Base-by-base conservation (phyloP, 1,140 invertebrate species). In the Drosophila mojavensis region DNA sequence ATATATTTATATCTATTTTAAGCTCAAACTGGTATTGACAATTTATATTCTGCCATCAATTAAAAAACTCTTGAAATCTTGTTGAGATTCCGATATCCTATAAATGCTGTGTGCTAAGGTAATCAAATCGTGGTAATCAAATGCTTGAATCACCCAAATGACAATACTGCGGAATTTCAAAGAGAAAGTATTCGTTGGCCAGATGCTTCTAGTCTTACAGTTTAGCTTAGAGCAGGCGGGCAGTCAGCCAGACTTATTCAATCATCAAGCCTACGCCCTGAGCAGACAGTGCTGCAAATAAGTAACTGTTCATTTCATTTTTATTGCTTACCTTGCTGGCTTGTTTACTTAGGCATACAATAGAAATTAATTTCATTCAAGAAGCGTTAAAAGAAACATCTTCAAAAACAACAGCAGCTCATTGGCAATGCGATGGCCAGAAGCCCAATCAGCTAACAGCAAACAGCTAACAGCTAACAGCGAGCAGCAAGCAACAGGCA, bases 291-390 rank as follows among this genome's bases (percentile, higher is more conserved):
- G 51, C 24, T 24, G 41, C 30, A 28, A 67, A 60, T 61, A 73
- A 66, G 20, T 73, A 73, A 73, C 70, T 68, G 70, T 73, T 65
- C 20, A 54, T 73, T 45, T 17, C 41, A 45, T 33, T 61, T 47
- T 68, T 84, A 67, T 50, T 81, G 70, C 70, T 69, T 68, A 73
- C 53, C 70, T 72, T 60, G 59, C 63, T 65, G 50, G 67, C 78
- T 71, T 85, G 65, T 75, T 83, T 79, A 79, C 76, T 65, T 47
- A 53, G 28, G 20, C 24, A 74, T 54, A 86, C 82, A 86, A 86
- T 88, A 67, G 79, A 86, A 86, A 86, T 88, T 86, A 88, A 86
- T 86, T 86, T 86, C 82, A 86, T 86, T 86, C 83, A 86, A 72
- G 66, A 78, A 81, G 69, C 33, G 33, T 30, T 10, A 59, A 70